phyloP scores from a whole-genome alignment of 2,888 invertebrate genomes.

The Steinernema carpocapsae region DNA sequence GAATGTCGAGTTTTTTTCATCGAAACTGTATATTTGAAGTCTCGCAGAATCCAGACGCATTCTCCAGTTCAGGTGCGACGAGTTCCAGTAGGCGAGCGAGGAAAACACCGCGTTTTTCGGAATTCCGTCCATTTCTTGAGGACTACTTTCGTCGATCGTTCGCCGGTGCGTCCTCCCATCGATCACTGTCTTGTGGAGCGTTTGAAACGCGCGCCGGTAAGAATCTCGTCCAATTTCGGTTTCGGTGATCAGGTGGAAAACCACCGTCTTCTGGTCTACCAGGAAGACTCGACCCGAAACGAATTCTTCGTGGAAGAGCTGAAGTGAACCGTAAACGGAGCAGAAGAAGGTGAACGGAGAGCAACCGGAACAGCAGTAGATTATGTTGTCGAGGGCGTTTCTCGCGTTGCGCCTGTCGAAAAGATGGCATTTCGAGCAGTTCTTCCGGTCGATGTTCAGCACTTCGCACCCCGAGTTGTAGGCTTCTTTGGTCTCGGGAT shows the following conservation, averaged over 20 bases:
- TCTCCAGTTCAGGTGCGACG: not conserved
- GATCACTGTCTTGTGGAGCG: not conserved
- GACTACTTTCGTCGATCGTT: not conserved
- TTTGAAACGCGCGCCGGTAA: not conserved
- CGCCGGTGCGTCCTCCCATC: not conserved
- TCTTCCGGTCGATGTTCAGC: conserved; percentile 26
- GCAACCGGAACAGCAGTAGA: conserved; percentile 18
- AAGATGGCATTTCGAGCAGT: conserved; percentile 4
- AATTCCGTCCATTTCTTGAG: not conserved
- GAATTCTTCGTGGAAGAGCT: not conserved
- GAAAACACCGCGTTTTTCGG: not conserved
- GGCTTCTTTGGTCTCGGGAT: no score
- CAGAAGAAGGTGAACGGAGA: conserved; percentile 30
- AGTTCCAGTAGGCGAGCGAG: not conserved
- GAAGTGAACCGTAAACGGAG: not conserved
- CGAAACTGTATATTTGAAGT: not conserved
- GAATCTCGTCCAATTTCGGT: not conserved
- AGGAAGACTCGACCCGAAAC: not conserved
- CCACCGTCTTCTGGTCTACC: not conserved
- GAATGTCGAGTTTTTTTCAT: not conserved
- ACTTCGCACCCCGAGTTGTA: not conserved
- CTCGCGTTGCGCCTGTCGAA: not conserved
- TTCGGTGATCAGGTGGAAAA: conserved; percentile 14
- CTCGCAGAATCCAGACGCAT: not conserved
- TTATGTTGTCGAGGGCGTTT: not conserved